Evolutionary conservation across 2,888 invertebrate species (phyloP).

Genomic region (Mesopsocus fuscifrons): DNA sequence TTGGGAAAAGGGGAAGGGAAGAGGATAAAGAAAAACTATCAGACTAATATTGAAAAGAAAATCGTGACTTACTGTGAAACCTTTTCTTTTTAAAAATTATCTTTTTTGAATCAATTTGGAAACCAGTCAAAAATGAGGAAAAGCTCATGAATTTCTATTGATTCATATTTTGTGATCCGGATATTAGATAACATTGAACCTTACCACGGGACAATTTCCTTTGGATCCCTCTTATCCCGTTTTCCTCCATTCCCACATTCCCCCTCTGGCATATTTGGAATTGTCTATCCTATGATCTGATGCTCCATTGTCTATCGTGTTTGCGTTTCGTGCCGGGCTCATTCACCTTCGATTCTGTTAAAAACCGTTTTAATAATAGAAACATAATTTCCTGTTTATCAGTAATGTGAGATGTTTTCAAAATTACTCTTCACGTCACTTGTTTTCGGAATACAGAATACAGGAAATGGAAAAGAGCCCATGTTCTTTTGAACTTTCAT

Average conservation of each 20-base stretch:
- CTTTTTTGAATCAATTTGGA: conserved; percentile 9
- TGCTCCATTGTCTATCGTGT: too few relatives aligned
- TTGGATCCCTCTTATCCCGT: background rate
- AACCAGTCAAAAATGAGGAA: conserved; percentile 1
- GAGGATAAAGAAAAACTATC: too few relatives aligned
- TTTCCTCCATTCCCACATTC: background rate
- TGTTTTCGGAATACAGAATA: too few relatives aligned
- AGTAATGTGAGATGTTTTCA: background rate
- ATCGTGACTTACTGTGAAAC: too few relatives aligned
- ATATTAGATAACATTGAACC: conserved; percentile 6
- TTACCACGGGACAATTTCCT: conserved; percentile 10
- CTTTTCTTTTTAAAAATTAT: conserved; percentile 1
- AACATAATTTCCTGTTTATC: background rate
- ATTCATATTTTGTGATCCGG: conserved; percentile 10
- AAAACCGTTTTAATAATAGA: background rate
- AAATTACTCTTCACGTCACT: too few relatives aligned
- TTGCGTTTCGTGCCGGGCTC: background rate
- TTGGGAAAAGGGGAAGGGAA: too few relatives aligned
- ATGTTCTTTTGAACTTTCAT: too few relatives aligned
- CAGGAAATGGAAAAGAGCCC: too few relatives aligned
- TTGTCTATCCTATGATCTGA: background rate
- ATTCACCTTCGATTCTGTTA: background rate
- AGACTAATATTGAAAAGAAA: too few relatives aligned
- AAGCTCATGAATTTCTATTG: conserved; percentile 10
- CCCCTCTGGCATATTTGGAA: too few relatives aligned